Conservation (phyloP, 2,797 vertebrate genomes). For the Hypotaenidia okinawae region DNA sequence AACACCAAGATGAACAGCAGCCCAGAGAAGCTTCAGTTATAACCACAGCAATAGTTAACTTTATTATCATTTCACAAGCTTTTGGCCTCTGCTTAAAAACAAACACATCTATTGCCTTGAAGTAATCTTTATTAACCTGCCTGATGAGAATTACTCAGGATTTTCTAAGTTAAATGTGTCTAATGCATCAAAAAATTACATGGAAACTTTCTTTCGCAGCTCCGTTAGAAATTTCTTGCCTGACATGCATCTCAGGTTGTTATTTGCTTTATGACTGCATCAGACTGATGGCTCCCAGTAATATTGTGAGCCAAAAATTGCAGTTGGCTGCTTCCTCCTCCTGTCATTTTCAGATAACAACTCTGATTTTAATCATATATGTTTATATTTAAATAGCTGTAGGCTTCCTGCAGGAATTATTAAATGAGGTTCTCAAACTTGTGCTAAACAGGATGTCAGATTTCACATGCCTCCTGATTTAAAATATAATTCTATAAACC, state of each 20-base stretch:
- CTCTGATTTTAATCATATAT: not conserved
- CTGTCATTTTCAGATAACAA: not conserved
- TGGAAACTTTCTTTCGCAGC: not conserved
- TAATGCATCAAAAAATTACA: not conserved
- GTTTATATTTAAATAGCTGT: not conserved
- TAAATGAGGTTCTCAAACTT: not conserved
- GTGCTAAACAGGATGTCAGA: not conserved
- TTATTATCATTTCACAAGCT: not conserved
- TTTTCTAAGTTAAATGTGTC: constrained; percentile 9
- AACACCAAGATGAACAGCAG: not conserved
- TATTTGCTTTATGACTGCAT: not conserved
- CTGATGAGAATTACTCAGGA: not conserved
- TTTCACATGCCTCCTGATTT: not conserved
- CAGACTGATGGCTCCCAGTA: not conserved
- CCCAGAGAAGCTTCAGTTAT: not conserved
- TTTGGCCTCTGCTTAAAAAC: not conserved
- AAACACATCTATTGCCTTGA: not conserved
- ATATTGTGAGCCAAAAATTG: not conserved
- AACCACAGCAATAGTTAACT: not conserved
- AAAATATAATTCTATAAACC: not conserved
- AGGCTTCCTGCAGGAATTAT: not conserved
- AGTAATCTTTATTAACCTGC: not conserved
- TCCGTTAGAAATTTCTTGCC: not conserved
- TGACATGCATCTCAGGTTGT: not conserved
- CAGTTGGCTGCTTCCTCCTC: not conserved